Evolutionary conservation across 2,888 invertebrate species (phyloP), one percentile per base, ranked within the genome.

Genomic region (Dione vanillae): DNA sequence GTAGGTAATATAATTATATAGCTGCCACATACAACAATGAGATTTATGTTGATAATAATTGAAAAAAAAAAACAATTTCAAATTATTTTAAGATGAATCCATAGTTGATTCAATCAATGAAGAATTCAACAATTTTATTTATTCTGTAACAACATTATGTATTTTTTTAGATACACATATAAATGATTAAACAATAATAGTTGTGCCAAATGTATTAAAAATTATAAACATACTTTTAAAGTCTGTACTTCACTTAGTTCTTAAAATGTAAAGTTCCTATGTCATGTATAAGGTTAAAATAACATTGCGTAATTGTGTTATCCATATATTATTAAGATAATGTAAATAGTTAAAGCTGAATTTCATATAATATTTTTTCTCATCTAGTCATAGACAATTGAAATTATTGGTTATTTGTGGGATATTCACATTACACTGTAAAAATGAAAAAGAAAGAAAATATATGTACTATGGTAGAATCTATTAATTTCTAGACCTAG

Each of bases 241-340:
- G 56, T 58, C 40, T 59, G 49, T 47, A 54, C 51, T 54, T 69
- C 37, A 64, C n/a, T 68, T 75, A 73, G 66, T 45, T 68, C 64
- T 67, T 77, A 78, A 81, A 79, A 76, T 84, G 80, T 83, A 85
- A 89, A 89, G 90, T 90, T 90, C 90, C 90, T 90, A 89, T 82
- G 82, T 67, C 52, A 65, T 73, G 41, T 61, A 27, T 70, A 68
- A 65, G 43, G 52, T 51, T 65, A 67, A 58, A 45, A 54, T 27
- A 52, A 54, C n/a, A 62, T 27, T 40, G 40, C 27, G 45, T 73
- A 68, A 52, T 52, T 67, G 65, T 65, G 27, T 16, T 62, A 27
- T 52, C 27, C 40, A 41, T 41, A 41, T 20, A 54, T 37, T 47
- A 49, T 37, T 67, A 61, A 64, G 27, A 27, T 45, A 11, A 7